Conservation (phyloP, 2,888 invertebrate species). For the Hyposoter didymator region DNA sequence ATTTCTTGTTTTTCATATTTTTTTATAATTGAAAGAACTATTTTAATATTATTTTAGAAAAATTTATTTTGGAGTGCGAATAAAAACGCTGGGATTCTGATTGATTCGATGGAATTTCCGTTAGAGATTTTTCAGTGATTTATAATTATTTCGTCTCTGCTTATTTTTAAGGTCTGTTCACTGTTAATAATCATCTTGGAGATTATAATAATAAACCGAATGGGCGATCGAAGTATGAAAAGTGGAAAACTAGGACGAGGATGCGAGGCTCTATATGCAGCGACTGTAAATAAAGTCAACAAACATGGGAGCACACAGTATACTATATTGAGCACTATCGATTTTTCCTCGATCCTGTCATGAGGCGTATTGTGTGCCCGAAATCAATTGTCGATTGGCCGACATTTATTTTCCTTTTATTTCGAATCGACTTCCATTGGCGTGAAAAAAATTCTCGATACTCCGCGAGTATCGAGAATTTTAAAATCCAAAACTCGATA, state of each 20-base stretch:
- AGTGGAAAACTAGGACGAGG: conserved; percentile 50
- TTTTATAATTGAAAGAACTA: background rate
- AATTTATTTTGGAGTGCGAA: background rate
- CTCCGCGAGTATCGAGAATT: conserved; percentile 2
- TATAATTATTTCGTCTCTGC: background rate
- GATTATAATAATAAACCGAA: background rate
- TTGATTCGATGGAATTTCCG: background rate
- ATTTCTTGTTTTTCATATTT: background rate
- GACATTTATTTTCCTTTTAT: conserved; percentile 49
- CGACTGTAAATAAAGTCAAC: conserved; percentile 54
- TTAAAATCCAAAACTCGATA: conserved; percentile 2
- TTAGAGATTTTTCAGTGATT: background rate
- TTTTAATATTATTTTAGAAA: background rate
- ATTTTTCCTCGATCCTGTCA: conserved; percentile 58
- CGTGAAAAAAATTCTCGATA: background rate
- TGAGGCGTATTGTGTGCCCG: conserved; percentile 41
- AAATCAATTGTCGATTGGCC: conserved; percentile 61
- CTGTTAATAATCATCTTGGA: background rate
- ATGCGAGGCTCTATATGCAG: conserved; percentile 24
- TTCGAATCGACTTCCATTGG: conserved; percentile 15
- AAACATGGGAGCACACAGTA: conserved; percentile 38
- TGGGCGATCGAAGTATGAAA: conserved; percentile 21
- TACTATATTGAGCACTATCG: conserved; percentile 48
- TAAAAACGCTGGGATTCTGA: background rate
- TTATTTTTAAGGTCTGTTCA: background rate